Evolutionary conservation across 2,888 invertebrate species (phyloP).

Genomic region (Tupiocoris notatus): DNA sequence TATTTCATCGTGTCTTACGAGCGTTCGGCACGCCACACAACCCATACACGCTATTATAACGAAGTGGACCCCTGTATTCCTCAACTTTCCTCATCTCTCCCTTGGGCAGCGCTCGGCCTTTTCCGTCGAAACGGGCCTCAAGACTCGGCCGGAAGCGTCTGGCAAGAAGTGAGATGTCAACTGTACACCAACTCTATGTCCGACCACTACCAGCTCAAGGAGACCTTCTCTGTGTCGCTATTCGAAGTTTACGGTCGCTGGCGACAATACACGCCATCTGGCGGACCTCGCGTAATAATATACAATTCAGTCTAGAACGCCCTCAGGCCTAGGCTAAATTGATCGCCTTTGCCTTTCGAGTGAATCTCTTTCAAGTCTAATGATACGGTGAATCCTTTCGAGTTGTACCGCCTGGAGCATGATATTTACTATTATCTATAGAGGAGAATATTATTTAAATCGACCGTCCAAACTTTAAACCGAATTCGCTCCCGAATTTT

Average conservation of each 20-base stretch:
- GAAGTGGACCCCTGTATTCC: neutral
- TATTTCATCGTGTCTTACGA: neutral
- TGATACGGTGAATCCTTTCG: too few species aligned
- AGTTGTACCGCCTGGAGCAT: too few species aligned
- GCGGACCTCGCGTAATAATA: neutral
- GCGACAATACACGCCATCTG: neutral
- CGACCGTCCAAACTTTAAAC: too few species aligned
- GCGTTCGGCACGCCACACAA: neutral
- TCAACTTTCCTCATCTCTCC: neutral
- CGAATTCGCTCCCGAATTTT: too few species aligned
- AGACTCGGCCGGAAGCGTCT: conserved; percentile 10
- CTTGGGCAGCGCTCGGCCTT: neutral
- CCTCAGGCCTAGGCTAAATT: neutral
- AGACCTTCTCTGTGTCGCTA: neutral
- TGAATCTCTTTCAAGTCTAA: neutral
- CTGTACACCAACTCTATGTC: too few species aligned
- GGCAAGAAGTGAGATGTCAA: conserved; percentile 6
- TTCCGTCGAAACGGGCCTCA: neutral
- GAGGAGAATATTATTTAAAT: too few species aligned
- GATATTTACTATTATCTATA: too few species aligned
- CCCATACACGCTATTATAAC: neutral
- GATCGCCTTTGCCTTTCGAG: neutral
- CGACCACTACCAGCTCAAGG: neutral
- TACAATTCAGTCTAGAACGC: neutral
- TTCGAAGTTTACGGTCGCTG: neutral